Conservation (phyloP, 2,797 vertebrate genomes). For the Lindbergichthys nudifrons region DNA sequence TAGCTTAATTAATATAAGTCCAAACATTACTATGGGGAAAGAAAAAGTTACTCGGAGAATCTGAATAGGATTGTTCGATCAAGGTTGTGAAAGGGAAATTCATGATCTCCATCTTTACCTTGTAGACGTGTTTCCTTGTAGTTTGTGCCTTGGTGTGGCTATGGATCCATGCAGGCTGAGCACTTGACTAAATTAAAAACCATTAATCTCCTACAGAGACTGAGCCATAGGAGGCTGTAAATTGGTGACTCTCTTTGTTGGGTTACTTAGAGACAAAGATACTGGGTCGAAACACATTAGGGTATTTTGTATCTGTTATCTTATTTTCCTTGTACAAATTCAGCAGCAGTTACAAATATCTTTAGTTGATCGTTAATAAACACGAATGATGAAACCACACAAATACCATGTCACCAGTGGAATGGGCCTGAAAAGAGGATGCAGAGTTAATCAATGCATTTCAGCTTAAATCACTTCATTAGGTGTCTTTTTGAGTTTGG, state of each 20-base stretch:
- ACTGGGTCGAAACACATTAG: constrained; percentile 33
- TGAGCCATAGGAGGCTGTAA: constrained; percentile 55
- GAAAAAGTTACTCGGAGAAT: not conserved
- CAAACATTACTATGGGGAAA: not conserved
- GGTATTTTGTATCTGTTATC: constrained; percentile 38
- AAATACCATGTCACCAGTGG: not conserved
- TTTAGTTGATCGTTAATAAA: not conserved
- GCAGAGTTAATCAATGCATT: not conserved
- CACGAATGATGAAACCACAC: not conserved
- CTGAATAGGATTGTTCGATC: not conserved
- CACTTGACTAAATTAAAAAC: constrained; percentile 67
- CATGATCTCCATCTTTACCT: not conserved
- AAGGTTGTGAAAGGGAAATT: not conserved
- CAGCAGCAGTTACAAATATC: not conserved
- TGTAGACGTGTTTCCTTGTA: constrained; percentile 6
- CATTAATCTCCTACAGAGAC: constrained; percentile 71
- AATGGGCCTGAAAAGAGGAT: not conserved
- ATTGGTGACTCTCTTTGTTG: constrained; percentile 45
- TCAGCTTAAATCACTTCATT: not conserved
- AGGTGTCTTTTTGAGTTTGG: constrained; percentile 9
- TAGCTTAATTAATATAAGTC: not conserved
- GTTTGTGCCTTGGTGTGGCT: constrained; percentile 31
- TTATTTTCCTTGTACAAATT: constrained; percentile 26
- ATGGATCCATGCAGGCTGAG: constrained; percentile 38
- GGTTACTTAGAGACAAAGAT: constrained; percentile 49